Conservation (phyloP, 1,140 invertebrate species). For the Spodoptera frugiperda region DNA sequence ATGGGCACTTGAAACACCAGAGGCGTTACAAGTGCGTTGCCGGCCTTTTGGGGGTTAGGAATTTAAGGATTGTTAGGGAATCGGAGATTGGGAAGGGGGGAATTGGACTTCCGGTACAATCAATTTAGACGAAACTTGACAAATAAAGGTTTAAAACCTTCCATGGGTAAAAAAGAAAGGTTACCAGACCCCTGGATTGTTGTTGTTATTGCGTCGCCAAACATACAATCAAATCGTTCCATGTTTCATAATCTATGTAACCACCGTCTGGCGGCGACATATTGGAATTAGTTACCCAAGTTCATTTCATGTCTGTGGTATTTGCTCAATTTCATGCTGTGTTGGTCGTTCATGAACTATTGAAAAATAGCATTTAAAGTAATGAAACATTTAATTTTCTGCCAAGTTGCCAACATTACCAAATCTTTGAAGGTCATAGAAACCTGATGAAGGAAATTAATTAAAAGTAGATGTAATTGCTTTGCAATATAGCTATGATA, state of each 20-base stretch:
- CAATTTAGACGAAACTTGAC: no score
- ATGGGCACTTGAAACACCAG: no score
- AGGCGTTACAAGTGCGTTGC: no score
- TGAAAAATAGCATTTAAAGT: conserved; percentile 33
- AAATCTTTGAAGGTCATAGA: conserved; percentile 48
- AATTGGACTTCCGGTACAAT: no score
- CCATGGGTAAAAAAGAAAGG: no score
- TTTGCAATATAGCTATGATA: conserved; percentile 4
- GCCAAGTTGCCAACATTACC: conserved; percentile 34
- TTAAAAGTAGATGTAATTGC: conserved; percentile 13
- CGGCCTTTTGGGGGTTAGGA: no score
- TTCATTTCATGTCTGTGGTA: conserved; percentile 35
- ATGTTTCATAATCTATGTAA: conserved; percentile 19
- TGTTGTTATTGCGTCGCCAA: no score
- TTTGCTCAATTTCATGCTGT: conserved; percentile 52
- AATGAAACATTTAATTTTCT: conserved; percentile 49
- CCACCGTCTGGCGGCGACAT: conserved; percentile 21
- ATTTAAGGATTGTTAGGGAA: no score
- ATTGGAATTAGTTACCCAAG: conserved; percentile 31
- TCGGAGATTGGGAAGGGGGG: no score
- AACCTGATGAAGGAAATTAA: conserved; percentile 21
- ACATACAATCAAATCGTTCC: conserved; percentile 12
- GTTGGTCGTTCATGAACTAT: conserved; percentile 41
- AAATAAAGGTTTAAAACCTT: no score
- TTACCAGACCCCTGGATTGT: no score